Conservation (phyloP, 2,797 vertebrate genomes). For the Parauchenoglanis punctatus region DNA sequence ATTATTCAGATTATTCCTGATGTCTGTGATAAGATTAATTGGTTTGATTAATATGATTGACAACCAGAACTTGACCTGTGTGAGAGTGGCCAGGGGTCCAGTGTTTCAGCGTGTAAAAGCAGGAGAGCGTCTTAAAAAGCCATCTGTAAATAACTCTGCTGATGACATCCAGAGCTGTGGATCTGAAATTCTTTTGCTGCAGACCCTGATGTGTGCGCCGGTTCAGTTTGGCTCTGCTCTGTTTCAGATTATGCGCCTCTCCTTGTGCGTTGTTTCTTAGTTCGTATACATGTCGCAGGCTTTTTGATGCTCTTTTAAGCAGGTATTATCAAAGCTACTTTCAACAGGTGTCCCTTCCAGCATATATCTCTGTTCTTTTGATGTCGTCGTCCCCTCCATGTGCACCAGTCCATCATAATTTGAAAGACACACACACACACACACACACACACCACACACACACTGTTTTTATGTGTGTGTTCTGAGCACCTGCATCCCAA, state of each 20-base stretch:
- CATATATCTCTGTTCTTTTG: constrained; percentile 46
- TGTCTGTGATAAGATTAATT: constrained; percentile 2
- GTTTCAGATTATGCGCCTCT: constrained; percentile 27
- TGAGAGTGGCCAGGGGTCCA: background rate
- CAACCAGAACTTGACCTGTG: background rate
- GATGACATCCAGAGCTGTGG: constrained; percentile 44
- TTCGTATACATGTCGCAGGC: constrained; percentile 15
- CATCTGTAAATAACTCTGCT: constrained; percentile 31
- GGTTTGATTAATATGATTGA: background rate
- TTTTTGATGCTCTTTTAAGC: constrained; percentile 53
- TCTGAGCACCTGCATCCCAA: constrained; percentile 54
- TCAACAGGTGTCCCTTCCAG: constrained; percentile 51
- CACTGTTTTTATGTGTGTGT: constrained; percentile 4
- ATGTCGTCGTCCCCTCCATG: constrained; percentile 36
- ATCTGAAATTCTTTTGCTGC: constrained; percentile 38
- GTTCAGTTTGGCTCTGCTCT: constrained; percentile 21
- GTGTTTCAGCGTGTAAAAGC: background rate
- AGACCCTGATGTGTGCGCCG: constrained; percentile 18
- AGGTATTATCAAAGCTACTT: constrained; percentile 54
- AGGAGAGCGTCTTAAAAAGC: constrained; percentile 24
- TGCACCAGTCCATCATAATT: constrained; percentile 51
- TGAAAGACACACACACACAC: constrained; percentile 9
- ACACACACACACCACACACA: background rate
- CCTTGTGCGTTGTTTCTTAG: constrained; percentile 14
- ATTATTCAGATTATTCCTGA: background rate